Base-by-base conservation (phyloP, 2,797 vertebrate species). In the Mallotus villosus region DNA sequence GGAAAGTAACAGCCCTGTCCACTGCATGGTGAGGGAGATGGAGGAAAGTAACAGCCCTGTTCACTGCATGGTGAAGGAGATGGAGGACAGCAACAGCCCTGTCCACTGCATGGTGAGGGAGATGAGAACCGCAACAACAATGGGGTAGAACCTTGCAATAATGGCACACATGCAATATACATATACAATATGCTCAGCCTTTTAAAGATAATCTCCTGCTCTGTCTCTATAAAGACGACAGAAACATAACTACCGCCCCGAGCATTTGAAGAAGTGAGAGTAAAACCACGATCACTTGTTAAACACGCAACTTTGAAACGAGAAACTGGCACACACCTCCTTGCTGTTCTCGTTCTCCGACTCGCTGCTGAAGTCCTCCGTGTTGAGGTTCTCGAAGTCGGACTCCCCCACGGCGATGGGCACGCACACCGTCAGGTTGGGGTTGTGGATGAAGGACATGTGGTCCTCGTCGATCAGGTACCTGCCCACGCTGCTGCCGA, bases 401-500 rank as follows among this genome's bases (percentile, higher is more conserved):
- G 98, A 99, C 82, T 99, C 98, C 0, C 97, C 98, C 0, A 99
- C 94, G 22, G 98, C 98, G 1, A 99, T 99, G 22, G 98, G 98
- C 0, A 99, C 98, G 0, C 97, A 93, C 41, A 99, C 98, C 0
- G 97, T 99, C 67, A 99, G 90, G 86, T 99, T 98, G 82, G 98
- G 98, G 78, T 99, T 99, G 85, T 99, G 96, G 87, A 99, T 98
- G 90, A 99, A 99, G 88, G 97, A 99, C 96, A 99, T 97, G 88
- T 96, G 98, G 76, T 99, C 98, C 37, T 99, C 98, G 7, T 99
- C 98, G 6, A 99, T 98, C 87, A 98, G 95, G 89, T 99, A 99
- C 71, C 98, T 99, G 84, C 98, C 97, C 80, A 99, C 97, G 1
- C 97, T 99, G 94, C 97, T 99, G 16, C 98, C 97, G 14, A 99